A percentile compares a stretch with the other conserved stretches of the same genome.
phyloP scores from a whole-genome alignment of 2,888 invertebrate species.

The Ichneumoninae sp. region DNA sequence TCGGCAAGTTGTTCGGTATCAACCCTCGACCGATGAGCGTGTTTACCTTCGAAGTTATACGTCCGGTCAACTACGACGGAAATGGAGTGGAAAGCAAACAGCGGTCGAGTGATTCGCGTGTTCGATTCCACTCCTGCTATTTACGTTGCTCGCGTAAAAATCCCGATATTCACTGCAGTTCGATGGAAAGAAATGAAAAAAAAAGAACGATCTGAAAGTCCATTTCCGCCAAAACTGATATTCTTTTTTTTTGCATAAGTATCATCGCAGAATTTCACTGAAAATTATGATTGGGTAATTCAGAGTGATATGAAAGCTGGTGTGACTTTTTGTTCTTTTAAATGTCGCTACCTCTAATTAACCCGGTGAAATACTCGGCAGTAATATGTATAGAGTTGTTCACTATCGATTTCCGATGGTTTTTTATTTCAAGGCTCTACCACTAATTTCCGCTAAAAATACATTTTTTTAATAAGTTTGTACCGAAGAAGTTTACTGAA shows the following conservation, averaged over 20 bases:
- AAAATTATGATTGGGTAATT: not conserved
- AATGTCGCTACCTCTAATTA: not conserved
- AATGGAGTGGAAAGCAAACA: constrained; percentile 55
- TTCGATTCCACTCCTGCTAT: constrained; percentile 29
- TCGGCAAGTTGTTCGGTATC: constrained; percentile 15
- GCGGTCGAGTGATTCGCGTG: constrained; percentile 31
- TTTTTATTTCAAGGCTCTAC: not conserved
- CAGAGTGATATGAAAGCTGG: too few relatives aligned
- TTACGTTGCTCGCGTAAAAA: constrained; percentile 16
- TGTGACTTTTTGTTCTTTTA: too few relatives aligned
- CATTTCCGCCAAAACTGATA: not conserved
- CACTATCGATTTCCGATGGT: not conserved
- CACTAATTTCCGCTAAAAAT: not conserved
- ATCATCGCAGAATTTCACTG: not conserved
- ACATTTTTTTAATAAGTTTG: too few relatives aligned
- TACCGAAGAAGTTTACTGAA: not conserved
- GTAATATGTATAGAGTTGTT: not conserved
- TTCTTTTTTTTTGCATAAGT: not conserved
- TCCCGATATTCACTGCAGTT: not conserved
- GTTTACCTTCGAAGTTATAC: constrained; percentile 39
- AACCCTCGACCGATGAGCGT: constrained; percentile 12
- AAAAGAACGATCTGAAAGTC: too few relatives aligned
- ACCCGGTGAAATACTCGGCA: not conserved
- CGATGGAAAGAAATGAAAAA: not conserved
- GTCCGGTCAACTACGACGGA: constrained; percentile 21